Evolutionary conservation across 2,113 vertebrate species (phyloP).

Genomic region (Toxotes jaculatrix): DNA sequence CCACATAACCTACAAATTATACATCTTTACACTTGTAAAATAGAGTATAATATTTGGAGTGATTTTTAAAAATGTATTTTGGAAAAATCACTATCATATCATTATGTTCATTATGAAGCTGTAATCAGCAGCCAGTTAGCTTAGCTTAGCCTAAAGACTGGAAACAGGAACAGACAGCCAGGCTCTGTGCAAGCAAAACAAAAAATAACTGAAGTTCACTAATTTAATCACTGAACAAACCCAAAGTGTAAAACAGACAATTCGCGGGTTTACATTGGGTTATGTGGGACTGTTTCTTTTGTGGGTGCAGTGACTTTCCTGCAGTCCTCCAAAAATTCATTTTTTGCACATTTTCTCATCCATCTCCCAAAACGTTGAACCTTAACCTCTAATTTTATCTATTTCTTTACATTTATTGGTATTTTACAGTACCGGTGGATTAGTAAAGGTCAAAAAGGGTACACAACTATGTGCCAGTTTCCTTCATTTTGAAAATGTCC

Average conservation of each 20-base stretch:
- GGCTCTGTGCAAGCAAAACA: too few relatives aligned
- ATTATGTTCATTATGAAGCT: neutral
- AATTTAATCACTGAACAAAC: too few relatives aligned
- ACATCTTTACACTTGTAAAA: neutral
- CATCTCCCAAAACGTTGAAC: neutral
- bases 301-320: neutral
- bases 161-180: too few relatives aligned
- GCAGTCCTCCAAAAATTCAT: neutral
- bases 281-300: too few relatives aligned
- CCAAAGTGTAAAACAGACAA: too few relatives aligned
- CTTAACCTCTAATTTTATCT: neutral
- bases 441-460: slow-evolving; percentile 1
- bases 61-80: neutral
- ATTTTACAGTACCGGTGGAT: neutral
- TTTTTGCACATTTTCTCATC: neutral
- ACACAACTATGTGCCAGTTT: neutral
- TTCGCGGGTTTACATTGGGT: too few relatives aligned
- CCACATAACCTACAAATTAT: neutral
- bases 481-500: slow-evolving; percentile 25
- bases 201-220: neutral
- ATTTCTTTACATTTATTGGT: neutral
- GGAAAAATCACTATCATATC: neutral
- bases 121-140: neutral
- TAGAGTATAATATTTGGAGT: neutral
- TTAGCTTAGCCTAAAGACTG: neutral